Percentiles rank a stretch among this genome's conserved stretches.
phyloP scores from a whole-genome alignment of 1,140 invertebrate genomes.

The Halyomorpha halys region DNA sequence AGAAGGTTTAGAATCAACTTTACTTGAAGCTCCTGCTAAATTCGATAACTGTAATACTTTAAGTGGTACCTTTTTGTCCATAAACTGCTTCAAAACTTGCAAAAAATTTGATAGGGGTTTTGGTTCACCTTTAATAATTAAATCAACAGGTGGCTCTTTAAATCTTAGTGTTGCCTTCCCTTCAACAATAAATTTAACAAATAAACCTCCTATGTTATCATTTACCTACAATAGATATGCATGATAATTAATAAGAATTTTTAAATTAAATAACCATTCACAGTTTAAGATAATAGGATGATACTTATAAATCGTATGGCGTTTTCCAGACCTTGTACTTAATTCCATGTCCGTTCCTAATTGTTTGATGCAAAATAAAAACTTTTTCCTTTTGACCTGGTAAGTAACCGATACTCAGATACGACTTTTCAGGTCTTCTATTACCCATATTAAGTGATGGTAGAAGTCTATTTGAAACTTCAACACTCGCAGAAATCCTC shows the following conservation, averaged over 20 bases:
- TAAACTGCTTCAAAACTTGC: background rate
- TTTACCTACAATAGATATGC: background rate
- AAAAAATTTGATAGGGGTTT: background rate
- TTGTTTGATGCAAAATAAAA: background rate
- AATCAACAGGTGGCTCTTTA: conserved; percentile 16
- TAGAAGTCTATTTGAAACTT: background rate
- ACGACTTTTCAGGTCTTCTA: background rate
- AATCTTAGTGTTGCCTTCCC: conserved; percentile 20
- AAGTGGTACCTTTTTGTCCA: background rate
- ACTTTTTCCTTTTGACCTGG: background rate
- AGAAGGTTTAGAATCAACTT: conserved; percentile 4
- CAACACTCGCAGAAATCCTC: background rate
- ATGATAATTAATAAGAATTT: background rate
- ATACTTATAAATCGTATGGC: too few species aligned
- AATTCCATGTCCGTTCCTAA: background rate
- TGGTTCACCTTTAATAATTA: conserved; percentile 14
- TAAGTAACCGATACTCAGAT: background rate
- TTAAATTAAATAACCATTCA: too few species aligned
- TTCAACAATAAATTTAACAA: conserved; percentile 9
- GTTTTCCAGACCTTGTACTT: background rate
- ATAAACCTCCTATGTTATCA: background rate
- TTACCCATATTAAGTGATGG: background rate
- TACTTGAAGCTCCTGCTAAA: background rate
- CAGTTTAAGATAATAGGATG: too few species aligned
- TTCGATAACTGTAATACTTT: background rate